Evolutionary conservation across 2,888 invertebrate genomes (phyloP).

Genomic region (Xanthia icteritia): DNA sequence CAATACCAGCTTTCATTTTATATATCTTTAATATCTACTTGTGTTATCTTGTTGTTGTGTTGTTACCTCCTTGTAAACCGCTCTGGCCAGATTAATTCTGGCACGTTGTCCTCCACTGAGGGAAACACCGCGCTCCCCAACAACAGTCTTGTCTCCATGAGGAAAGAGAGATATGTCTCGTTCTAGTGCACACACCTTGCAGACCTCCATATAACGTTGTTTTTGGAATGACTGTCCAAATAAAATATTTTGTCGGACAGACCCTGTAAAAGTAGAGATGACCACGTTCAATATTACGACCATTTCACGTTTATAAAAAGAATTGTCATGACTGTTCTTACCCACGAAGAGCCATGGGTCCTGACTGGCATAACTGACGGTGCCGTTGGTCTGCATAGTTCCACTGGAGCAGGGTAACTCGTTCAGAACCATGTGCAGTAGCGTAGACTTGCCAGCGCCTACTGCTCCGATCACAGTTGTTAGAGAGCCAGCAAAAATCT

Average conservation of each 20-base stretch:
- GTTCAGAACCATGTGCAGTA: conserved; percentile 92
- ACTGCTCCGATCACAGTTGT: conserved; percentile 92
- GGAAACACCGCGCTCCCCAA: conserved; percentile 96
- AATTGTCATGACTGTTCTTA: conserved; percentile 64
- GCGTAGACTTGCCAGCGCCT: conserved; percentile 91
- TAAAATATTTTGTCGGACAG: conserved; percentile 97
- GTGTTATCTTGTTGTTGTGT: background rate
- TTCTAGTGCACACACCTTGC: conserved; percentile 93
- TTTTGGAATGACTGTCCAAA: conserved; percentile 94
- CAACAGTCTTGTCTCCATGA: conserved; percentile 95
- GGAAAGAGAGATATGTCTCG: conserved; percentile 94
- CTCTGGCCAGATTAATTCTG: conserved; percentile 91
- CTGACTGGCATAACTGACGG: conserved; percentile 94
- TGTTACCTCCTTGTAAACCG: conserved; percentile 91
- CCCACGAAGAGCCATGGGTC: conserved; percentile 95
- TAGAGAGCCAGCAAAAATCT: conserved; percentile 83
- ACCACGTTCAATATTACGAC: background rate
- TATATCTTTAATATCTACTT: background rate
- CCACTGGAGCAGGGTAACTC: conserved; percentile 93
- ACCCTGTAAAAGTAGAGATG: conserved; percentile 82
- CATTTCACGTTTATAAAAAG: background rate
- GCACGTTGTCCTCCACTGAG: conserved; percentile 96
- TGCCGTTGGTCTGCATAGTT: conserved; percentile 91
- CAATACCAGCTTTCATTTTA: background rate
- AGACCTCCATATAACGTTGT: conserved; percentile 91